Evolutionary conservation across 2,113 vertebrate species (phyloP), one percentile per base, ranked within the genome.

Genomic region (Notothenia coriiceps): DNA sequence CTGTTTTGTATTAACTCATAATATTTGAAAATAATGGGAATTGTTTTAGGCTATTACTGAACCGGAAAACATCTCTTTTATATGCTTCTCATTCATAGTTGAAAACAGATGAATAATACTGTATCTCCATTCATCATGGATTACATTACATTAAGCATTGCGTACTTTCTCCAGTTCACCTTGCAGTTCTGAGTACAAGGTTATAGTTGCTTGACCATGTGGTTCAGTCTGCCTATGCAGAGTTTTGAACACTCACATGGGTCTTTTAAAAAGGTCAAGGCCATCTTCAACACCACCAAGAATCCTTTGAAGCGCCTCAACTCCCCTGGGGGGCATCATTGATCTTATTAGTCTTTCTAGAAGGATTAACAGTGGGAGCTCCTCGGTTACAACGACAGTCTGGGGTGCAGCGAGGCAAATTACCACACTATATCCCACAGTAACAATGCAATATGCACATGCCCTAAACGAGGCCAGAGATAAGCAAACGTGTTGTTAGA

Each of bases 301-400:
- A 71, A 63, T 49, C 51, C 49, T 81, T 56, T 70, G 56, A 86
- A 87, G 70, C 60, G 43, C 49, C 63, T 84, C 35, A 1, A 84
- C 87, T 89, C 85, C 71, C 80, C 55, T 47, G 70, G 80, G 84
- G 70, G 67, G 74, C 63, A 77, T 87, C 77, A 90, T 92, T 83
- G 91, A 91, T 92, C 83, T 77, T 86, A 90, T 92, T 90, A 89
- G 74, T 80, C 90, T 88, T 92, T 86, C 90, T 72, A 73, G 50
- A 78, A 69, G 87, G 85, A 92, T 93, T 91, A 93, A 76, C 85
- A 52, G 56, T n/a, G 46, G 69, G 69, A 73, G 74, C 62, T 86
- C 79, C 82, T 70, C 78, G 29, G 54, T 87, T 81, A 70, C 72
- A 66, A 79, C n/a, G 49, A 80, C 33, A 59, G 69, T 88, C 80